These are phyloP conservation scores for Melinaea marsaeus DNA, from an alignment of 2,888 invertebrate genomes.

Conservation along the genomic window DNA sequence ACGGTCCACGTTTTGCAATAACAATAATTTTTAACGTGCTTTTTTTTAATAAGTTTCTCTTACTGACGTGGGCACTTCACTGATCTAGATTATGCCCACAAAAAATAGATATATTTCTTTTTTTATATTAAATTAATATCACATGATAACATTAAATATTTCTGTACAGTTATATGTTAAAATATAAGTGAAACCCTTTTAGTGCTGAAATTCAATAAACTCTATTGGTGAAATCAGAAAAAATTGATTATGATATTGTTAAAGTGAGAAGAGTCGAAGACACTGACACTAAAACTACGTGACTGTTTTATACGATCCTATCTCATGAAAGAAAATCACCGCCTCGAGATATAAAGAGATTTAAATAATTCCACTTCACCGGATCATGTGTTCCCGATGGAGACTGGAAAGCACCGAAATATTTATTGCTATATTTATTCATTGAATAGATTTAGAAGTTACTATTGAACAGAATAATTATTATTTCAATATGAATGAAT, in stretches of 20 bases:
- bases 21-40: too few species aligned
- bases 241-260: conserved; percentile 69
- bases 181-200: conserved; percentile 28
- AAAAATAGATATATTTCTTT: too few species aligned
- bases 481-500: too few species aligned
- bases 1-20: too few species aligned
- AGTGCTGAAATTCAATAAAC: conserved; percentile 37
- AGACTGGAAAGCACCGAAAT: not conserved
- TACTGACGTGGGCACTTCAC: too few species aligned
- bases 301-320: conserved; percentile 63
- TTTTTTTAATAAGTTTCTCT: too few species aligned
- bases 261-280: conserved; percentile 48
- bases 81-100: too few species aligned
- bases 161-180: conserved; percentile 5
- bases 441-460: not conserved
- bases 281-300: conserved; percentile 64
- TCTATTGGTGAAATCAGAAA: conserved; percentile 17
- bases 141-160: not conserved
- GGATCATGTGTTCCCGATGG: conserved; percentile 22
- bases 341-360: conserved; percentile 38
- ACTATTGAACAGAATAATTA: not conserved
- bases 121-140: too few species aligned
- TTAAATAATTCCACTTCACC: conserved; percentile 29
- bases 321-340: conserved; percentile 61
- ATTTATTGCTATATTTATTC: not conserved